Base-by-base conservation (phyloP, 2,113 vertebrate genomes). In the Calonectris borealis region DNA sequence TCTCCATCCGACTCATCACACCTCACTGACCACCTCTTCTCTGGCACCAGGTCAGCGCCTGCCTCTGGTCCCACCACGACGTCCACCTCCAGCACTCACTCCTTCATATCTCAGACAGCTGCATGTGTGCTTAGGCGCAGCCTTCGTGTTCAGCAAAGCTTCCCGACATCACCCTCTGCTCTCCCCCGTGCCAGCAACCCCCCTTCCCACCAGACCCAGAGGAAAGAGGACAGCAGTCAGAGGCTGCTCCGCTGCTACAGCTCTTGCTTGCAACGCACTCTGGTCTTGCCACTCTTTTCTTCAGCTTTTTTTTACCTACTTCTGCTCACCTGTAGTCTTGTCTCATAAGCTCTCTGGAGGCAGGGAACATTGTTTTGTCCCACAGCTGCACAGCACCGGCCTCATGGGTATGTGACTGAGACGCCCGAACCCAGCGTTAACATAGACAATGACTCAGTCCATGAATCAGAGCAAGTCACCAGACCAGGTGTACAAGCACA, bases 91-190 rank as follows among this genome's bases (percentile, higher is more conserved):
- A 86, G 76, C 4, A 0, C 32, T 40, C 34, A 24, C 27, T 78
- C 32, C 54, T 68, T 68, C 6, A 2, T 25, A 6, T 60, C 51
- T 48, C 48, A 54, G 25, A 42, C n/a, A 88, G 76, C 26, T 68
- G 16, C 18, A 10, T 42, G 58, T 60, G 20, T n/a, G 61, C 20
- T 20, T 0, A 27, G 52, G 44, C 11, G 19, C 49, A 62, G 46
- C 18, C 80, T 77, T 49, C 3, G 2, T 0, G 0, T 11, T 16
- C 3, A 1, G 32, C n/a, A 71, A 55, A 76, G 83, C 75, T 34
- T 61, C 66, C 40, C 0, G 0, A 38, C 2, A 0, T 3, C 40
- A 16, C 42, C 40, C 32, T 6, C 62, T 54, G 51, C 49, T 69
- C 34, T 76, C 24, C 5, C 6, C 20, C 20, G 24, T 2, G 18